Evolutionary conservation across 2,113 vertebrate species (phyloP).

Genomic region (Phaethon lepturus): DNA sequence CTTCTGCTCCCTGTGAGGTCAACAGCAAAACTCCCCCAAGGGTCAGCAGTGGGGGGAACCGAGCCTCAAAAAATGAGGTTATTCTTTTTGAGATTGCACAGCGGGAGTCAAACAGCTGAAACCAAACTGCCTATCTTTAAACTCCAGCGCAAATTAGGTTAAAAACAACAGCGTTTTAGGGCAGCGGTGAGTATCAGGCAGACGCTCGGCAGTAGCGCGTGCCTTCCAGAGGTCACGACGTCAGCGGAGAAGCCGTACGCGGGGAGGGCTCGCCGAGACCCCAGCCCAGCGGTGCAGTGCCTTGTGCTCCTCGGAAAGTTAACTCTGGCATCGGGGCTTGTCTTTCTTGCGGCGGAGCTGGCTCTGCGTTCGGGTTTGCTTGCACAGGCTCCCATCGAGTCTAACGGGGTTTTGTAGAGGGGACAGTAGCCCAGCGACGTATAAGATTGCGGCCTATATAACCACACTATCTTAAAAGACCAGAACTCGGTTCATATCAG

Average conservation of each 20-base stretch:
- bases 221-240: background rate
- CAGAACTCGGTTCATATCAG: slow-evolving; percentile 26
- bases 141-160: background rate
- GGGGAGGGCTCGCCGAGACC: accelerated
- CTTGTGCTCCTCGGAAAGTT: background rate
- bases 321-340: background rate
- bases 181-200: background rate
- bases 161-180: background rate
- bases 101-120: background rate
- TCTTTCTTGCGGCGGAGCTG: background rate
- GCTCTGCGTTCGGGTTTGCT: background rate
- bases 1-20: background rate
- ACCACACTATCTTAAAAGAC: slow-evolving; percentile 52
- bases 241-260: background rate
- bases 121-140: background rate
- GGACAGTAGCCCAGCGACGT: background rate
- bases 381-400: background rate
- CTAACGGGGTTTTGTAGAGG: background rate
- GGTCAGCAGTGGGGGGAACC: background rate
- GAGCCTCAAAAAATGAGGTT: background rate
- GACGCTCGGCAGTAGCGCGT: background rate
- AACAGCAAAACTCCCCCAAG: background rate
- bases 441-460: background rate
- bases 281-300: background rate
- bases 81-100: background rate